Evolutionary conservation across 2,113 vertebrate species (phyloP), one percentile per base, ranked within the genome.

Genomic region (Rhinopithecus roxellana): DNA sequence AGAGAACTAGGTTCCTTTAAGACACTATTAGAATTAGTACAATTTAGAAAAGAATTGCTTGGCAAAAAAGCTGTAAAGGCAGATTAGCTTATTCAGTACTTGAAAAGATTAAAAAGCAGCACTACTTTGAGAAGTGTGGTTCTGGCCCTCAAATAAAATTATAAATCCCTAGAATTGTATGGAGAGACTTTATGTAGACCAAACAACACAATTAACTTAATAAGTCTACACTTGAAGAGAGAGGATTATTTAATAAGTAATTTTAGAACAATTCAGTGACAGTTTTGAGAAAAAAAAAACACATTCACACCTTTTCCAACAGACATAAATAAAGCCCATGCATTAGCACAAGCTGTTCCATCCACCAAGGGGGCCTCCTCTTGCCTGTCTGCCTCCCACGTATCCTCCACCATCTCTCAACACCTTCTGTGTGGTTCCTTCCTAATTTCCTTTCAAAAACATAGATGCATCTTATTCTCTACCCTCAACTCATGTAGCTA

Each of bases 41-140:
- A 90, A 50, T 84, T 94, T 84, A 57, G 77, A 55, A 92, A 88
- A 94, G 50, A 88, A 87, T 38, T 64, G n/a, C 48, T 94, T 93
- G 80, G 69, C 85, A 75, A 95, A 89, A 74, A 92, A 87, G 17
- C 64, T 61, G 18, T 14, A 27, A 72, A 17, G 27, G 17, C 27
- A 92, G 43, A 17, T 74, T 50, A 59, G 52, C 22, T 74, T 86
- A 78, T 75, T 67, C 70, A 25, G 4, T 50, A 59, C 77, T 89
- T 80, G 82, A 90, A 87, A 84, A 13, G 16, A 74, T 72, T 87
- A 75, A 81, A 78, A 96, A 83, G 40, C 20, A 83, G 5, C 30
- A 83, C 10, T 17, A 18, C 55, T 80, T 61, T 35, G 40, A 70
- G 35, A 83, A 69, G 32, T 25, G 6, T 84, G 69, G 27, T n/a